These are phyloP conservation scores for Trilocha varians DNA, from an alignment of 2,888 invertebrate species.

Conservation along the genomic window DNA sequence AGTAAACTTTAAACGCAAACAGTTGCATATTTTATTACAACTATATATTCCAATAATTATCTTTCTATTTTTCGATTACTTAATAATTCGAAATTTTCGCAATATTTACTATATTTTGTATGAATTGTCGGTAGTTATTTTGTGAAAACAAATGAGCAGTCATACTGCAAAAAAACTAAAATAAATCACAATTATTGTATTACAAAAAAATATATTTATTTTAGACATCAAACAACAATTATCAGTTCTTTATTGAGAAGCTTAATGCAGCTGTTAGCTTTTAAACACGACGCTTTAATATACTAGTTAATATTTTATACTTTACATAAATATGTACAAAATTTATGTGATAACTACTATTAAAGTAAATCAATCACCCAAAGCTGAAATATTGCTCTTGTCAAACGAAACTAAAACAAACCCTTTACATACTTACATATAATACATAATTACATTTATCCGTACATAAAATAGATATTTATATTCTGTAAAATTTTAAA, in stretches of 20 bases:
- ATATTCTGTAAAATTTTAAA: too few relatives aligned
- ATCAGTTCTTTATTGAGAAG: not conserved
- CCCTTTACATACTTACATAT: not conserved
- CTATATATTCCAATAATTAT: too few relatives aligned
- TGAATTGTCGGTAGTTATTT: not conserved
- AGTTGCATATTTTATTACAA: too few relatives aligned
- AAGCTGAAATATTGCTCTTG: not conserved
- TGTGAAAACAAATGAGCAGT: not conserved
- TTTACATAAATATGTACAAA: not conserved
- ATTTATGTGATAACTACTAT: not conserved
- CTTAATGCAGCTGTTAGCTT: not conserved
- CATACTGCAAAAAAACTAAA: not conserved
- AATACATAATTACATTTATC: not conserved
- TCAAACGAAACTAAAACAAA: not conserved
- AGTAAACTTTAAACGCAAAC: too few relatives aligned
- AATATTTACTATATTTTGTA: constrained; percentile 5
- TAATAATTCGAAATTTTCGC: too few relatives aligned
- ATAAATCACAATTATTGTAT: not conserved
- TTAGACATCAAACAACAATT: not conserved
- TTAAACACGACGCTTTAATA: not conserved
- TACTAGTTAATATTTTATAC: not conserved
- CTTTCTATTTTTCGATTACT: too few relatives aligned
- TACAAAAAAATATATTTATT: not conserved
- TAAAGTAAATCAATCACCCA: not conserved
- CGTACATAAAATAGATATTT: too few relatives aligned